Evolutionary conservation across 2,113 vertebrate species (phyloP).

Genomic region (Fulmarus glacialis): DNA sequence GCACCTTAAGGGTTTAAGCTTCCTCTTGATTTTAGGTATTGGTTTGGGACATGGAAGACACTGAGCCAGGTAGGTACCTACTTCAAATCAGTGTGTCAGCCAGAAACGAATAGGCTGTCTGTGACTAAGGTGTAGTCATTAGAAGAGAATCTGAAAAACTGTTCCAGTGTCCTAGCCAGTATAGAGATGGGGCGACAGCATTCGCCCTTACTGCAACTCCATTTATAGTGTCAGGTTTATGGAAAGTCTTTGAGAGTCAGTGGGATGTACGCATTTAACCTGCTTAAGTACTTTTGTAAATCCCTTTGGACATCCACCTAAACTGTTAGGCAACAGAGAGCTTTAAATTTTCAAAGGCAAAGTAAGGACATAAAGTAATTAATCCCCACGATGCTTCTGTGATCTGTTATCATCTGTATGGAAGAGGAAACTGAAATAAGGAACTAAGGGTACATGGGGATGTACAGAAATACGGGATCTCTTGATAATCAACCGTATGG

Average conservation of each 20-base stretch:
- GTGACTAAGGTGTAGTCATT: neutral
- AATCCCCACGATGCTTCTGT: neutral
- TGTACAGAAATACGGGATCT: neutral
- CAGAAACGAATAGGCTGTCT: neutral
- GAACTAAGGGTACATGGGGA: neutral
- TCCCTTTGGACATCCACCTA: slow-evolving; percentile 34
- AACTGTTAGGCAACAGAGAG: slow-evolving; percentile 9
- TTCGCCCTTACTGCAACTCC: neutral
- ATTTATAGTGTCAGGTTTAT: neutral
- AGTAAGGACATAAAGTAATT: neutral
- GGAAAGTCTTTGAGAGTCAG: slow-evolving; percentile 5
- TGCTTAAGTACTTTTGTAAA: slow-evolving; percentile 51
- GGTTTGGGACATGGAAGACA: neutral
- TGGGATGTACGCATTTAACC: slow-evolving; percentile 37
- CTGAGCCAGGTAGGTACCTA: neutral
- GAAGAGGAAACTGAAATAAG: neutral
- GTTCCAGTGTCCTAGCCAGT: neutral
- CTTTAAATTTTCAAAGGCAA: slow-evolving; percentile 39
- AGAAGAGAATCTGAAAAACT: neutral
- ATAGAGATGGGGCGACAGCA: neutral
- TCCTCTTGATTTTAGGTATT: neutral
- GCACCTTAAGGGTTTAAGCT: neutral
- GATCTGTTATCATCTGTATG: neutral
- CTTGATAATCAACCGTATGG: neutral
- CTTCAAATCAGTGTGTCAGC: neutral